These are phyloP conservation scores for Chauna torquata DNA, from an alignment of 2,113 vertebrate genomes.

Conservation along the genomic window DNA sequence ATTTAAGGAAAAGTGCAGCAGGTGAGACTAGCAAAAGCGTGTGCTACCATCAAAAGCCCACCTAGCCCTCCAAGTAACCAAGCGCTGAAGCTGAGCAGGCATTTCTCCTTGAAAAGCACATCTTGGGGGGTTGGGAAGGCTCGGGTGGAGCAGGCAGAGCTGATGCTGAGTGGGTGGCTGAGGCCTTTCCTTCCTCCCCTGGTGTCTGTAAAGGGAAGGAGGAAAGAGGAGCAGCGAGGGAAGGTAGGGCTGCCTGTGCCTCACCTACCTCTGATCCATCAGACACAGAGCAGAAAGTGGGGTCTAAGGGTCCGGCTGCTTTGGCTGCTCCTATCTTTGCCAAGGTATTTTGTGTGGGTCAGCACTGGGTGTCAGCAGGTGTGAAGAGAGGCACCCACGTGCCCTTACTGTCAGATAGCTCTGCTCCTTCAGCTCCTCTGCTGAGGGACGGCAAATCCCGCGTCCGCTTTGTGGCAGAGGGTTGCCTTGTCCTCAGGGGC, in stretches of 20 bases:
- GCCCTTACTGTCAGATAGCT: not conserved
- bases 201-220: not conserved
- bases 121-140: not conserved
- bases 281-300: not conserved
- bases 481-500: not conserved
- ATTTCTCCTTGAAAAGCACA: not conserved
- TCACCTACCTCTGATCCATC: not conserved
- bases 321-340: not conserved
- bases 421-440: conserved; percentile 62
- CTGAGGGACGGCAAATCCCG: not conserved
- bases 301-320: not conserved
- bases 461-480: not conserved
- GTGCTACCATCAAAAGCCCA: not conserved
- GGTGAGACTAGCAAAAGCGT: not conserved
- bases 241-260: not conserved
- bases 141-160: not conserved
- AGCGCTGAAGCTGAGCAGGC: not conserved
- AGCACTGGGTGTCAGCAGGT: conserved; percentile 31
- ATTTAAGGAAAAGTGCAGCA: not conserved
- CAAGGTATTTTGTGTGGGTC: not conserved
- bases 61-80: not conserved
- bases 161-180: not conserved
- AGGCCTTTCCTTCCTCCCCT: not conserved
- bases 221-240: not conserved
- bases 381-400: conserved; percentile 56